A percentile compares a stretch with the other conserved stretches of the same genome.
These are phyloP conservation scores for Nothura maculosa DNA, from an alignment of 2,797 vertebrate genomes.

Conservation along the genomic window DNA sequence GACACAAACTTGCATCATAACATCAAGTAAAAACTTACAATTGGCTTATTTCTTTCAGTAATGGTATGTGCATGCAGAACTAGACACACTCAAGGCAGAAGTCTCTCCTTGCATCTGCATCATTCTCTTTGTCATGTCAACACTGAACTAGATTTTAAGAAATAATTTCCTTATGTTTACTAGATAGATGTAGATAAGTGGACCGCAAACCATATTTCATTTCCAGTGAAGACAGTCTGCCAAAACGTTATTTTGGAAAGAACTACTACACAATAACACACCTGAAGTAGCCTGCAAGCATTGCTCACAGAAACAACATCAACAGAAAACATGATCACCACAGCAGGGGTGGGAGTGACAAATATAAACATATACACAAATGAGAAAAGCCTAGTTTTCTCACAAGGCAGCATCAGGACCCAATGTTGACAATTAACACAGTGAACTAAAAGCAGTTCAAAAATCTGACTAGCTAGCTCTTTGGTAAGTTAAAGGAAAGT, in stretches of 20 bases:
- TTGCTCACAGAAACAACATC: neutral
- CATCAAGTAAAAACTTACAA: neutral
- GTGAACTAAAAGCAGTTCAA: neutral
- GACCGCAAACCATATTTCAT: neutral
- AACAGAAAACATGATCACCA: neutral
- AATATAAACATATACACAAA: too few species aligned
- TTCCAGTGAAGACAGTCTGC: neutral
- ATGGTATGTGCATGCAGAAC: fast-evolving
- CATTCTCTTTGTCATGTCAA: neutral
- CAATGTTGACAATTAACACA: neutral
- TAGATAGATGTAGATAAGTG: neutral
- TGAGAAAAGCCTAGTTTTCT: neutral
- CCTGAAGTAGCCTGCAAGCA: neutral
- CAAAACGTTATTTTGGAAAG: neutral
- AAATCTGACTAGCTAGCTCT: neutral
- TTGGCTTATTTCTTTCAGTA: neutral
- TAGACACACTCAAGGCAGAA: neutral
- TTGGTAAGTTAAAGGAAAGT: neutral
- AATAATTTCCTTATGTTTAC: neutral
- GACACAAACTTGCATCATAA: neutral
- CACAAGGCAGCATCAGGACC: neutral
- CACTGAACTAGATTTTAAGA: neutral
- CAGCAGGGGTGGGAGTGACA: too few species aligned
- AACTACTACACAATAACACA: neutral
- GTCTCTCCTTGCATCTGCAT: neutral